These are phyloP conservation scores for Leuciscus idus DNA, from an alignment of 2,113 vertebrate species.

Conservation along the genomic window DNA sequence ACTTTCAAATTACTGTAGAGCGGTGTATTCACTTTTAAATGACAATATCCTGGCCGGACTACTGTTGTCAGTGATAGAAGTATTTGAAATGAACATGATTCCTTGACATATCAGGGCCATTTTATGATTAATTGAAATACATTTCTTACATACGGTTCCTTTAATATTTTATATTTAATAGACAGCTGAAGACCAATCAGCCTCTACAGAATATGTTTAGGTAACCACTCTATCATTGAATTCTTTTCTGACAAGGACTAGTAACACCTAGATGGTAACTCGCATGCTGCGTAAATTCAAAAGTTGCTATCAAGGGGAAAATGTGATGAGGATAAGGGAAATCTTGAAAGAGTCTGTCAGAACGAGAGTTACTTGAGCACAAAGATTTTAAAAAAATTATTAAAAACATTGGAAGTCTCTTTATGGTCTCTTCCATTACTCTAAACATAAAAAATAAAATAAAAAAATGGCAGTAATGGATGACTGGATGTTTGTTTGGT, in stretches of 20 bases:
- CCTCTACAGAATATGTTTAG: background rate
- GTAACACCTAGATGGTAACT: background rate
- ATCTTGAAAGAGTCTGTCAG: background rate
- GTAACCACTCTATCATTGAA: background rate
- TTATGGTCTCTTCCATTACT: background rate
- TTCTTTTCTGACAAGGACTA: background rate
- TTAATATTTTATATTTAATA: background rate
- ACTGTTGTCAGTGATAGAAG: too few relatives aligned
- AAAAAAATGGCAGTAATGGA: background rate
- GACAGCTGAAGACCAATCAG: background rate
- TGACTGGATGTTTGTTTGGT: background rate
- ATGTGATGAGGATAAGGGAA: background rate
- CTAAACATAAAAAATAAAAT: background rate
- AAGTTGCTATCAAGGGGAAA: background rate
- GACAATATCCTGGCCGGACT: too few relatives aligned
- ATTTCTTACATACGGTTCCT: too few relatives aligned
- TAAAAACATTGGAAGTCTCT: background rate
- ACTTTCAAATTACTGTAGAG: too few relatives aligned
- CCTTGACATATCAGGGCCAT: too few relatives aligned
- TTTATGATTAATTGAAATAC: too few relatives aligned
- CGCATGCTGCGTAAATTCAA: background rate
- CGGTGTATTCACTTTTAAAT: too few relatives aligned
- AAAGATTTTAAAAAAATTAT: background rate
- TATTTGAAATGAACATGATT: too few relatives aligned
- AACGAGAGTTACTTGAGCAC: background rate